Conservation (phyloP, 2,113 vertebrate species). For the Azemiops feae region DNA sequence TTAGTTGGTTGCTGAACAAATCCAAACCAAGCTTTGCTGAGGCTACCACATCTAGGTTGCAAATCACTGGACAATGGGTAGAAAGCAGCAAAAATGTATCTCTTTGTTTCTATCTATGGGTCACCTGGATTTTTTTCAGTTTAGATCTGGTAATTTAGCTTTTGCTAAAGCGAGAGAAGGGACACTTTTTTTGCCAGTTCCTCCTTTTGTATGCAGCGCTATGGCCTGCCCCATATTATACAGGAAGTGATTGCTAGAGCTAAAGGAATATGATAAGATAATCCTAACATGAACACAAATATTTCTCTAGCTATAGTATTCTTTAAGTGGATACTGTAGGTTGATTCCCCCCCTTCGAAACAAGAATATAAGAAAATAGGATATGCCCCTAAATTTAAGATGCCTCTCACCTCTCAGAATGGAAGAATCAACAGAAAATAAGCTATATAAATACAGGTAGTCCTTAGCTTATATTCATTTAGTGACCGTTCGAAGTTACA, state of each 20-base stretch:
- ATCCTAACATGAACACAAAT: background rate
- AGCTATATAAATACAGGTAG: background rate
- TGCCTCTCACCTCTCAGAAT: background rate
- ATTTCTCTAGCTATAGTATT: background rate
- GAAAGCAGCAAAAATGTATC: background rate
- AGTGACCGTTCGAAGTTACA: background rate
- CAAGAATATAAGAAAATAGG: background rate
- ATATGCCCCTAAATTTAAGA: background rate
- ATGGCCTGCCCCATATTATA: background rate
- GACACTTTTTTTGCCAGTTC: background rate
- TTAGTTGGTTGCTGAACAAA: background rate
- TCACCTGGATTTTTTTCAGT: background rate
- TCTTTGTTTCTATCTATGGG: background rate
- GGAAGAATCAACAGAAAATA: background rate
- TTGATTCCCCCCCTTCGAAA: background rate
- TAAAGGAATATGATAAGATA: background rate
- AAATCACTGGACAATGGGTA: background rate
- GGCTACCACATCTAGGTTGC: background rate
- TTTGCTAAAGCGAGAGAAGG: background rate
- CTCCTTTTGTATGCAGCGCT: background rate
- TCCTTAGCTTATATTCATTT: background rate
- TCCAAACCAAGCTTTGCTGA: background rate
- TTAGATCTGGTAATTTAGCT: background rate
- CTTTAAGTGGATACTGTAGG: background rate
- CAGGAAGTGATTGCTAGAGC: background rate